A percentile compares a stretch with the other conserved stretches of the same genome.
These are phyloP conservation scores for Sprattus sprattus DNA, from an alignment of 2,113 vertebrate genomes.

Conservation along the genomic window DNA sequence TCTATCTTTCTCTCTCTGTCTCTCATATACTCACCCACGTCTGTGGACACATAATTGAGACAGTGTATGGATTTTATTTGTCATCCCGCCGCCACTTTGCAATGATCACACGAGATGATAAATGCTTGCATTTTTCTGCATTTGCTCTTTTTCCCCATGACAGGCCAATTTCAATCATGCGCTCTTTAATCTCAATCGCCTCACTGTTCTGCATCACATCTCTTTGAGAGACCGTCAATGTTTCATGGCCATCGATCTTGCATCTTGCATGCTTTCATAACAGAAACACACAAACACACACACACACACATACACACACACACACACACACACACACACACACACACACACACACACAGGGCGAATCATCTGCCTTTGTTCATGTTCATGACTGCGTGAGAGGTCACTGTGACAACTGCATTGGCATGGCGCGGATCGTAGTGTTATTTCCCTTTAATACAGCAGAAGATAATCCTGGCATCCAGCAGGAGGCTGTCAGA, in stretches of 20 bases:
- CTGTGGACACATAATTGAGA: conserved; percentile 2
- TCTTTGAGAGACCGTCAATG: background rate
- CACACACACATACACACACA: background rate
- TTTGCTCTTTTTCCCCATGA: conserved; percentile 23
- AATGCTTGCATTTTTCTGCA: conserved; percentile 7
- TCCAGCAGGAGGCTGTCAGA: background rate
- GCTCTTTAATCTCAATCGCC: conserved; percentile 25
- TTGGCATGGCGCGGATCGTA: background rate
- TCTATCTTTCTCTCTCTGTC: conserved; percentile 6
- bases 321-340: background rate
- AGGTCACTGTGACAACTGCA: background rate
- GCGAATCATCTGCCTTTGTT: background rate
- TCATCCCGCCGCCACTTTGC: background rate
- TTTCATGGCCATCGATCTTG: background rate
- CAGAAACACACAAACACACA: background rate
- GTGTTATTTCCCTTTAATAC: background rate
- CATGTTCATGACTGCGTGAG: background rate
- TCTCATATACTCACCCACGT: conserved; percentile 48
- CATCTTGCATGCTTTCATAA: background rate
- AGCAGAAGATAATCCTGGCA: background rate
- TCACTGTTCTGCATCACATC: conserved; percentile 15
- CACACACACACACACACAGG: background rate
- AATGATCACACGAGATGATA: conserved; percentile 12
- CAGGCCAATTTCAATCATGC: conserved; percentile 34
- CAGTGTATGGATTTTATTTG: background rate